phyloP scores from a whole-genome alignment of 1,140 invertebrate genomes.

The Augochlora pura region DNA sequence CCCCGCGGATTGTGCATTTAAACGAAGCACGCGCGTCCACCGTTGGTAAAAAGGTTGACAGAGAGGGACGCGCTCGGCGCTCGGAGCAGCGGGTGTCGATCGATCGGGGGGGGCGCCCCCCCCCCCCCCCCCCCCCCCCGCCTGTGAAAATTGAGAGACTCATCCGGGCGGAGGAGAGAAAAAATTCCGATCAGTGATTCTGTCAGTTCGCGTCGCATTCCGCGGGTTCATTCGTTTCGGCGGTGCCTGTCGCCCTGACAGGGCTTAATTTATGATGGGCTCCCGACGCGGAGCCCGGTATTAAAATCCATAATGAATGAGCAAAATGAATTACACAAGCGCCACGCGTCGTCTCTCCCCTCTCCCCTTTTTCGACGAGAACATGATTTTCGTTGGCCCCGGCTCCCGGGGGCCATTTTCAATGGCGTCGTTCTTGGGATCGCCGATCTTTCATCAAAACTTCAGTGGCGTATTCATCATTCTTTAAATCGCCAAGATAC shows the following conservation, averaged over 20 bases:
- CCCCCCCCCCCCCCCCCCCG: too few species aligned
- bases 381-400: conserved; percentile 43
- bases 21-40: conserved; percentile 11
- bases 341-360: conserved; percentile 15
- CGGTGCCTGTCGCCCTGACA: conserved; percentile 13
- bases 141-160: conserved; percentile 12
- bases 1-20: not conserved
- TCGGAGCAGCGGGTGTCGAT: not conserved
- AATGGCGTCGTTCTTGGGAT: conserved; percentile 1
- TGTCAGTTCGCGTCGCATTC: conserved; percentile 29
- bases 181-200: conserved; percentile 51
- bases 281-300: conserved; percentile 40
- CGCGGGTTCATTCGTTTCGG: conserved; percentile 34
- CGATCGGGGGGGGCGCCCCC: not conserved
- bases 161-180: not conserved
- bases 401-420: not conserved
- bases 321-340: conserved; percentile 55
- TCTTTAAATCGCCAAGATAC: too few species aligned
- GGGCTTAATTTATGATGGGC: conserved; percentile 55
- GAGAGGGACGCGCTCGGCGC: too few species aligned
- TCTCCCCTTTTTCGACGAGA: not conserved
- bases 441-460: too few species aligned
- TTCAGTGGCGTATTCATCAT: too few species aligned
- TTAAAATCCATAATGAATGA: conserved; percentile 64
- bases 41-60: not conserved